Conservation (phyloP, 2,113 vertebrate species). For the Prionailurus viverrinus region DNA sequence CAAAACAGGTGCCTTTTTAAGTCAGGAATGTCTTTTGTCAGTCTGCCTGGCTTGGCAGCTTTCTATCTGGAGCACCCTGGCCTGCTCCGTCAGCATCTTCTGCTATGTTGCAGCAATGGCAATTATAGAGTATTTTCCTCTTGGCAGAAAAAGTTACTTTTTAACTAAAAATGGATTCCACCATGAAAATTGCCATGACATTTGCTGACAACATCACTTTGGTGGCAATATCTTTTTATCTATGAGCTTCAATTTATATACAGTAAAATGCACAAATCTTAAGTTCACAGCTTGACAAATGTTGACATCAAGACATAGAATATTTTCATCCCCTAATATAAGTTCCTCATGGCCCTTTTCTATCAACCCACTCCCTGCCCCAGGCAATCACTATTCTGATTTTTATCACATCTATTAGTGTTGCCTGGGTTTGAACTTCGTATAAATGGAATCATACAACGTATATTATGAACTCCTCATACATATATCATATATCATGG, state of each 20-base stretch:
- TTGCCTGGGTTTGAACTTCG: not conserved
- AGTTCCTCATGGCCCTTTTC: not conserved
- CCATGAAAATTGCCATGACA: not conserved
- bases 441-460: not conserved
- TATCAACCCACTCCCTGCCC: not conserved
- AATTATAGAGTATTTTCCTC: constrained; percentile 10
- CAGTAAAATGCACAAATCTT: constrained; percentile 27
- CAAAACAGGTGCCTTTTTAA: not conserved
- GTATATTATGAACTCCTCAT: not conserved
- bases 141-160: constrained; percentile 29
- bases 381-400: not conserved
- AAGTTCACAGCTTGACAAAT: not conserved
- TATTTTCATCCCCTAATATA: not conserved
- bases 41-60: not conserved
- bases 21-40: not conserved
- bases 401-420: not conserved
- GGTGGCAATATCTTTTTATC: not conserved
- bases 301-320: not conserved
- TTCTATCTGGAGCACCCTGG: not conserved
- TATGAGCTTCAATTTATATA: not conserved
- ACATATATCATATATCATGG: not conserved
- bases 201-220: not conserved
- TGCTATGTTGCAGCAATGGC: not conserved
- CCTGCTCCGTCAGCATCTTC: not conserved
- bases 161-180: constrained; percentile 31